These are phyloP conservation scores for Orthonyx spaldingii DNA, from an alignment of 2,113 vertebrate genomes.

Conservation along the genomic window DNA sequence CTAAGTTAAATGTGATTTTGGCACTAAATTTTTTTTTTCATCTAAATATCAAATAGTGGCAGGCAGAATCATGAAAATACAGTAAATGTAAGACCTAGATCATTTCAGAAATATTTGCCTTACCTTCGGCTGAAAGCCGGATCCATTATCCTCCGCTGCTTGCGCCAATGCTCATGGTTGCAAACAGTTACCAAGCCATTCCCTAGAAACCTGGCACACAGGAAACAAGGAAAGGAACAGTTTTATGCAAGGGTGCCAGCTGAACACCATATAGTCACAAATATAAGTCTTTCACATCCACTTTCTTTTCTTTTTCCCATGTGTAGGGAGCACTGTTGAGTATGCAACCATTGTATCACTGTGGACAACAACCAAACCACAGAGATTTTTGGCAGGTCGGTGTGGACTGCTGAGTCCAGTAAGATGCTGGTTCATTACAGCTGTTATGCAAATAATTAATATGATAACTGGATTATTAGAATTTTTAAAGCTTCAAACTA, in stretches of 20 bases:
- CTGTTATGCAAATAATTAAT: not conserved
- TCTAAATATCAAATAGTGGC: not conserved
- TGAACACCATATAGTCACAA: not conserved
- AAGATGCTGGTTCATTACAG: not conserved
- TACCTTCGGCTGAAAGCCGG: constrained; percentile 85
- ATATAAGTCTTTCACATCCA: not conserved
- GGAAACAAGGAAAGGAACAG: not conserved
- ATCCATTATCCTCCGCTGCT: constrained; percentile 87
- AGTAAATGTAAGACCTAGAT: not conserved
- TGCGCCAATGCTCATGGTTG: constrained; percentile 84
- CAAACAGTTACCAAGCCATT: constrained; percentile 77
- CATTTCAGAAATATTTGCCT: not conserved
- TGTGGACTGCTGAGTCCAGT: not conserved
- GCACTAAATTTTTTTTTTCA: not conserved
- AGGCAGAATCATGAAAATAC: not conserved
- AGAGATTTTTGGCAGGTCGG: not conserved
- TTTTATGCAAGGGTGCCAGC: not conserved
- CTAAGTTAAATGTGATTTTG: not conserved
- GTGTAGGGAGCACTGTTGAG: not conserved
- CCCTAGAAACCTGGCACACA: constrained; percentile 80
- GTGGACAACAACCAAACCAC: not conserved
- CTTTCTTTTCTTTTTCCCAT: not conserved
- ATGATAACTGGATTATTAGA: not conserved
- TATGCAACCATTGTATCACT: not conserved
- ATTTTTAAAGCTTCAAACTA: not conserved